Conservation (phyloP, 2,888 invertebrate species). For the Sinopyrophorus schimmeli region DNA sequence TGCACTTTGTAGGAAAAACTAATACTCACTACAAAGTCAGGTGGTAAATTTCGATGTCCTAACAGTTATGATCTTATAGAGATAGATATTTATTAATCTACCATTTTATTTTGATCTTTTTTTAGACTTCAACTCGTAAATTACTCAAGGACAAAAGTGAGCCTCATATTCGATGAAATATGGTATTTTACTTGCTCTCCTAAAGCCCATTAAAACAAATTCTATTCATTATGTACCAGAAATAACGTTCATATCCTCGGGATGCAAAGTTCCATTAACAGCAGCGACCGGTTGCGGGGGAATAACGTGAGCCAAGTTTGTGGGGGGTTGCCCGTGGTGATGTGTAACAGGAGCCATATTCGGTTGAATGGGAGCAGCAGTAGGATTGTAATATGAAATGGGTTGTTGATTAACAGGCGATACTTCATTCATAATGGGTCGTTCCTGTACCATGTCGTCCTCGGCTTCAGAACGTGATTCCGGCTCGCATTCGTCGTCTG, state of each 20-base stretch:
- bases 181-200: too few relatives aligned
- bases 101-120: too few relatives aligned
- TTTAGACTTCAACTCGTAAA: too few relatives aligned
- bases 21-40: too few relatives aligned
- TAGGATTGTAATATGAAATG: conserved; percentile 45
- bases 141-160: too few relatives aligned
- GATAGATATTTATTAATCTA: too few relatives aligned
- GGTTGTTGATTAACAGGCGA: conserved; percentile 40
- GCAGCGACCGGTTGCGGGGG: conserved; percentile 47
- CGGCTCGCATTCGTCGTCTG: conserved; percentile 64
- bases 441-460: conserved; percentile 59
- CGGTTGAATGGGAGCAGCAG: conserved; percentile 43
- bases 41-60: too few relatives aligned
- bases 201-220: too few relatives aligned
- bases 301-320: conserved; percentile 44
- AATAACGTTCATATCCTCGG: conserved; percentile 51
- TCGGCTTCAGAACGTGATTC: conserved; percentile 67
- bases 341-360: conserved; percentile 49
- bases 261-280: conserved; percentile 54
- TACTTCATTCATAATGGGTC: conserved; percentile 35
- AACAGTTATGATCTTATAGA: too few relatives aligned
- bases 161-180: too few relatives aligned
- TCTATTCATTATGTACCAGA: conserved; percentile 38
- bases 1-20: too few relatives aligned
- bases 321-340: conserved; percentile 43